phyloP scores from a whole-genome alignment of 2,113 vertebrate genomes.

The Diadophis punctatus region DNA sequence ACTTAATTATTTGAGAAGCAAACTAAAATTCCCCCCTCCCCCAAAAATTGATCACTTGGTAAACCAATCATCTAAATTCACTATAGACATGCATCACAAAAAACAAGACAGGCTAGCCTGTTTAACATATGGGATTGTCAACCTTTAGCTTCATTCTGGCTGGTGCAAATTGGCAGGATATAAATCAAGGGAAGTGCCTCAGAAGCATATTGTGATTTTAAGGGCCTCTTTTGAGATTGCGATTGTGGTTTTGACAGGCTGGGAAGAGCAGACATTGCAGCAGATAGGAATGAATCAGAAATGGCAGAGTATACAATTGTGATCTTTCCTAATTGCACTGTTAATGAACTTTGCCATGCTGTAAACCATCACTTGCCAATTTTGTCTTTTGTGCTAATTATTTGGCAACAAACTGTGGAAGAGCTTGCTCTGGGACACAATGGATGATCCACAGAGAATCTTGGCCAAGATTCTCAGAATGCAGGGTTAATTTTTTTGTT shows the following conservation, averaged over 20 bases:
- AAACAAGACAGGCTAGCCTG: too few species aligned
- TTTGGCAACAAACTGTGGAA: neutral
- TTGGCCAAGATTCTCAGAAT: neutral
- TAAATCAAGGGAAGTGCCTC: neutral
- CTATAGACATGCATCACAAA: neutral
- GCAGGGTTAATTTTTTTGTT: neutral
- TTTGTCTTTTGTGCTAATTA: neutral
- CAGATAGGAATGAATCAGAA: neutral
- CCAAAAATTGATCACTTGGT: neutral
- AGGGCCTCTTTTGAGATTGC: neutral
- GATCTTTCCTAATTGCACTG: neutral
- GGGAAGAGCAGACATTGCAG: neutral
- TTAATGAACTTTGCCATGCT: neutral
- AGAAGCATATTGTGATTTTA: neutral
- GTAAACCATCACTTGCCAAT: neutral
- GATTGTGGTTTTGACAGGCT: neutral
- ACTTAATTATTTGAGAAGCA: neutral
- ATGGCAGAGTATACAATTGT: neutral
- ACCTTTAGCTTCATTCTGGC: neutral
- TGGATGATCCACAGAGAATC: neutral
- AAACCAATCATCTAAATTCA: neutral
- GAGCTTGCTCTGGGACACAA: neutral
- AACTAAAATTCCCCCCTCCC: neutral
- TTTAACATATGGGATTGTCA: neutral
- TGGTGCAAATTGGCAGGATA: neutral